These are phyloP conservation scores for Corvus moneduloides DNA, from an alignment of 2,113 vertebrate species.

Conservation along the genomic window DNA sequence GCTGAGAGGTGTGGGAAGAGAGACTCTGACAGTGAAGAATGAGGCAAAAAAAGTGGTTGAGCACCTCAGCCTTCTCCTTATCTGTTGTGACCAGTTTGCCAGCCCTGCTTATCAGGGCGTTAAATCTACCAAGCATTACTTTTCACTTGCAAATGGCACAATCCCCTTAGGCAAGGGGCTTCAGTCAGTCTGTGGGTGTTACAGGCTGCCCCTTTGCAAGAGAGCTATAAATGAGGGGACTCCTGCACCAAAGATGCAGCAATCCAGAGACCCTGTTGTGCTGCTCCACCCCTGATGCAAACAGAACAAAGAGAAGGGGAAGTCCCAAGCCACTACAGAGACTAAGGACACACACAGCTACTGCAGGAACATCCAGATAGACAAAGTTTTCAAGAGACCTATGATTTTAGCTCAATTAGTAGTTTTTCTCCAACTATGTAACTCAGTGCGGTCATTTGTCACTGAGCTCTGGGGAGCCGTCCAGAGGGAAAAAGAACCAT, in stretches of 20 bases:
- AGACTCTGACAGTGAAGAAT: neutral
- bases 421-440: slow-evolving; percentile 27
- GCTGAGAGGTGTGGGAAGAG: neutral
- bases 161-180: neutral
- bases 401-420: neutral
- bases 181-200: neutral
- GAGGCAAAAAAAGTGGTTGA: neutral
- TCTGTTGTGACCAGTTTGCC: neutral
- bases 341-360: neutral
- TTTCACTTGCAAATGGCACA: neutral
- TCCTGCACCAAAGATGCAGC: neutral
- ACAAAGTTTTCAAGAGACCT: neutral
- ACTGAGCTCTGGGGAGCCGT: slow-evolving; percentile 44
- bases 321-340: neutral
- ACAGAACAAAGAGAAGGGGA: neutral
- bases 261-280: neutral
- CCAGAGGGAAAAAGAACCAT: slow-evolving; percentile 3
- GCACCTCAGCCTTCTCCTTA: neutral
- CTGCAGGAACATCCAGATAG: neutral
- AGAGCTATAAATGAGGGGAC: neutral
- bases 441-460: slow-evolving; percentile 50
- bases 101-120: neutral
- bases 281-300: neutral
- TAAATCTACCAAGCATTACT: neutral
- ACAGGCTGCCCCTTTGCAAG: neutral